These are phyloP conservation scores for Didymodactylos carnosus DNA, from an alignment of 2,888 invertebrate genomes.

Conservation along the genomic window DNA sequence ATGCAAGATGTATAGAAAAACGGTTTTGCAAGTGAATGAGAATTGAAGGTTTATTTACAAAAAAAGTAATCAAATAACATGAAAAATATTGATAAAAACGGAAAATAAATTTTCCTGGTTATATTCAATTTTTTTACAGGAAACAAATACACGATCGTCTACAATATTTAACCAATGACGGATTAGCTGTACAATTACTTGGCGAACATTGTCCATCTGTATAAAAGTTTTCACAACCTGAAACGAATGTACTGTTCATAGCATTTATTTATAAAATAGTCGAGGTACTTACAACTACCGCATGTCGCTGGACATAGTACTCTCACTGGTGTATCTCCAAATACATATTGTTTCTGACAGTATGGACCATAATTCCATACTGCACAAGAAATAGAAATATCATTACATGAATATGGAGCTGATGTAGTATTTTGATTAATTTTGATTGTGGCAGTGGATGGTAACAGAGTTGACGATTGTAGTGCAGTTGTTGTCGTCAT, in stretches of 20 bases:
- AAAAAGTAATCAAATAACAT: too few species aligned
- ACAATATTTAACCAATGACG: not conserved
- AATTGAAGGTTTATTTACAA: too few species aligned
- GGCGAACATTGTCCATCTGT: not conserved
- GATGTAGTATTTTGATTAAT: not conserved
- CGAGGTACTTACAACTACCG: not conserved
- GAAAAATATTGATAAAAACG: not conserved
- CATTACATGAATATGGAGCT: not conserved
- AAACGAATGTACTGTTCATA: too few species aligned
- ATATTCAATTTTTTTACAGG: not conserved
- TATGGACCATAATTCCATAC: not conserved
- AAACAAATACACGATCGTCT: not conserved
- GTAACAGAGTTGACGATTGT: not conserved
- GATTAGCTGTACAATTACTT: not conserved
- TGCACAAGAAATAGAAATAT: not conserved
- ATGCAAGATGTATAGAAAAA: too few species aligned
- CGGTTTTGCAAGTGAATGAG: too few species aligned
- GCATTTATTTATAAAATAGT: not conserved
- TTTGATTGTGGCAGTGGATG: not conserved
- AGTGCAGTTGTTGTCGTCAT: not conserved
- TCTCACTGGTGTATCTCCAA: not conserved
- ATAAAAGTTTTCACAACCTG: not conserved
- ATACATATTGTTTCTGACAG: not conserved
- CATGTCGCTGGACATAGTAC: not conserved
- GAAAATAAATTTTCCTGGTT: not conserved